Base-by-base conservation (phyloP, 2,888 invertebrate species). In the Encarsia formosa region DNA sequence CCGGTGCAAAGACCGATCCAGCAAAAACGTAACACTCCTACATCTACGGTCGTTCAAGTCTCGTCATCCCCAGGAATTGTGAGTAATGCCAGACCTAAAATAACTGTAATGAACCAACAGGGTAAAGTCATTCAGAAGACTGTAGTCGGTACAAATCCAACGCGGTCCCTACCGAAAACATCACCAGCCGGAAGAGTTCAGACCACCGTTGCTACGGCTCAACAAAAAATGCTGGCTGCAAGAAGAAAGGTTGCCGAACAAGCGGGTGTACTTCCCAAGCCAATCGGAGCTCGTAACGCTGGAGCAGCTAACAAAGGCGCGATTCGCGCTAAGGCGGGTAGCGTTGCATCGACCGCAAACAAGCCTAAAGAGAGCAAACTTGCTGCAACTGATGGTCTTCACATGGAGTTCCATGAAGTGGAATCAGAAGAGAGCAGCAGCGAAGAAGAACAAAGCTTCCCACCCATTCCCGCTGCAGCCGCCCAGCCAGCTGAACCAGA, bases 381-480 rank as follows among this genome's bases (percentile, higher is more conserved):
- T 5, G 71, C 71, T 0, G 29, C 8, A 9, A 70, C 71, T 8
- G 75, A 73, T 38, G 73, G 72, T 5, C 59, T 76, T 19, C 75
- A 75, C 50, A 75, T 76, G 75, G 75, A 76, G 50, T 75, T 75
- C 59, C 75, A 73, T 52, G 67, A 70, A 57, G 65, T 77, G 8
- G 65, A 76, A 49, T 71, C 76, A 3, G 67, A 69, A 15, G 79
- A 79, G 31, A 79, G 73, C 65, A 82, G 69, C 54, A 71, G 77
- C 62, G 83, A 86, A 38, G 85, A 84, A 56, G 78, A 79, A 60
- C 84, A 85, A 11, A 78, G 78, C 48, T 65, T 77, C 46, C 69
- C 71, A 9, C 63, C 68, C 1, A 59, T 59, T 3, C 59, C 61
- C 19, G 67, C 77, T 49, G 78, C 78, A 34, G 75, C 79, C 11